Conservation (phyloP, 2,888 invertebrate genomes). For the Hermaeophaga mercurialis region DNA sequence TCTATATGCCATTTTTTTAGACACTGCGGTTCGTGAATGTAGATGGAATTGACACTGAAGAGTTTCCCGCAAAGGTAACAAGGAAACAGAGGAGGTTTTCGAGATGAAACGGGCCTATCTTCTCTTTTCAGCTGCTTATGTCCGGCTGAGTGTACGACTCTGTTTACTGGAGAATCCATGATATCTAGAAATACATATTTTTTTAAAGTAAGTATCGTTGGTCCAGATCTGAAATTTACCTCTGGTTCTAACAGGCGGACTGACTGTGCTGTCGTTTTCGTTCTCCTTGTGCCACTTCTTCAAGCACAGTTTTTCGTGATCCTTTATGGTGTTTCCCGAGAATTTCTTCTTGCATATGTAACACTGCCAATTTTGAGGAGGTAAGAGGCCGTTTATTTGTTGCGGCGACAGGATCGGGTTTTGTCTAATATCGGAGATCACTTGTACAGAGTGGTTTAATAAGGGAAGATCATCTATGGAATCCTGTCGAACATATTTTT, state of each 20-base stretch:
- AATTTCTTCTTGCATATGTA: conserved; percentile 71
- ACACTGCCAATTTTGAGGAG: conserved; percentile 59
- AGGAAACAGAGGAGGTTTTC: conserved; percentile 53
- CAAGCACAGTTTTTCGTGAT: conserved; percentile 72
- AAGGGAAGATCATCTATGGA: background rate
- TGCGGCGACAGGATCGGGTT: background rate
- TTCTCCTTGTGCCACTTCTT: conserved; percentile 68
- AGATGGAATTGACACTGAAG: conserved; percentile 66
- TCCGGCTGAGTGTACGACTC: conserved; percentile 8
- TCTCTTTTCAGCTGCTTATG: conserved; percentile 25
- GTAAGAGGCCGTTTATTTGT: conserved; percentile 1
- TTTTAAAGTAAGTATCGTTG: too few relatives aligned
- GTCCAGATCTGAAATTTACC: too few relatives aligned
- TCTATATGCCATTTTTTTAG: conserved; percentile 67
- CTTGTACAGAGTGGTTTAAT: background rate
- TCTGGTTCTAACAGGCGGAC: conserved; percentile 39
- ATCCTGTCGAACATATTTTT: conserved; percentile 43
- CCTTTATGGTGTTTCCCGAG: conserved; percentile 66
- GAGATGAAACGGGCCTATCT: conserved; percentile 39
- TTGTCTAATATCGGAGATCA: background rate
- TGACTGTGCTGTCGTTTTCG: conserved; percentile 47
- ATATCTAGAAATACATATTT: too few relatives aligned
- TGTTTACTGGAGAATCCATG: conserved; percentile 6
- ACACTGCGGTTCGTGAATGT: conserved; percentile 71
- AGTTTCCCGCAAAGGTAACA: conserved; percentile 71